Conservation (phyloP, 2,797 vertebrate genomes). For the Iguana delicatissima region DNA sequence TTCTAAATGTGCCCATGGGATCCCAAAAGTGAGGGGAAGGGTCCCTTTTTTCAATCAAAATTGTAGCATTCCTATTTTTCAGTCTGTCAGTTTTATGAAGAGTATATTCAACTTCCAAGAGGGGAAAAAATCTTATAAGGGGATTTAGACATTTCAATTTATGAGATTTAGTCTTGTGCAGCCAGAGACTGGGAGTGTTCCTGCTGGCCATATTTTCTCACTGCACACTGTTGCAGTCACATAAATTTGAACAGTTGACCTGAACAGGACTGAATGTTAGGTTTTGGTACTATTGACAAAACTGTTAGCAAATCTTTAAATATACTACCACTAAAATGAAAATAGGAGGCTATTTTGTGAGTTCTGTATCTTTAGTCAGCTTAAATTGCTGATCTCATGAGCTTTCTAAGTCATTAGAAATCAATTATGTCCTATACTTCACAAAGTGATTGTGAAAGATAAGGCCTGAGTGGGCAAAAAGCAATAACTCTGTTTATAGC, state of each 20-base stretch:
- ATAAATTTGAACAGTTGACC: not conserved
- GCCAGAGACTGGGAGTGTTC: not conserved
- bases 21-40: not conserved
- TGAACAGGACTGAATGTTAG: not conserved
- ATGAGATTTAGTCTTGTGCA: not conserved
- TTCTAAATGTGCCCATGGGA: not conserved
- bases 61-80: not conserved
- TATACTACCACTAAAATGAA: not conserved
- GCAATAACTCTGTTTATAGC: constrained; percentile 14
- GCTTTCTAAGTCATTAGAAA: constrained; percentile 38
- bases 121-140: not conserved
- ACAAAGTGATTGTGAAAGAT: constrained; percentile 28
- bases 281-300: not conserved
- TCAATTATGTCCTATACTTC: constrained; percentile 1
- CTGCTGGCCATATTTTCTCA: not conserved
- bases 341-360: constrained; percentile 17
- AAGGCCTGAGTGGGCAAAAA: constrained; percentile 49
- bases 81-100: not conserved
- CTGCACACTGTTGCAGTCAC: not conserved
- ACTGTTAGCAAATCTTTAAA: constrained; percentile 44
- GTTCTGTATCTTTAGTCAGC: constrained; percentile 38
- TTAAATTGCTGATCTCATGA: constrained; percentile 43
- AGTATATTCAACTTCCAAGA: not conserved
- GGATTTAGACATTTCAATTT: not conserved
- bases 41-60: not conserved